Percentiles rank a stretch among this genome's conserved stretches.
Conservation (phyloP, 2,113 vertebrate species). For the Oreocharis arfaki region DNA sequence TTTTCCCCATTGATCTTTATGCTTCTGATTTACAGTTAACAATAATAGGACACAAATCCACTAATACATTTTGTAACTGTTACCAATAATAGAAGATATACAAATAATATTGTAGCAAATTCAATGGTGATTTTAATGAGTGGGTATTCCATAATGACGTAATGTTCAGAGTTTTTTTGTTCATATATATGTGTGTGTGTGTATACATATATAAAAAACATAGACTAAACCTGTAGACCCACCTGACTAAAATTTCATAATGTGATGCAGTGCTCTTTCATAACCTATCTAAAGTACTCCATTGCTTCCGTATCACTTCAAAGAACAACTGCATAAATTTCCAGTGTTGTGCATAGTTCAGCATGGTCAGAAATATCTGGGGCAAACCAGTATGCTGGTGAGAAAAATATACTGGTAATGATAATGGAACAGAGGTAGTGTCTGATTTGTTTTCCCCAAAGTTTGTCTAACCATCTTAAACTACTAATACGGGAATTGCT, state of each 20-base stretch:
- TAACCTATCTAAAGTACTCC: background rate
- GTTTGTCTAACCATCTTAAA: background rate
- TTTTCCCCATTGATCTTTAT: background rate
- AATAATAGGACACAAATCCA: background rate
- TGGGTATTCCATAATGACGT: background rate
- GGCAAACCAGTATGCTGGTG: background rate
- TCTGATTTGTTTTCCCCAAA: background rate
- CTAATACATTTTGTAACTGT: background rate
- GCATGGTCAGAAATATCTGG: background rate
- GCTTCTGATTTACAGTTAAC: background rate
- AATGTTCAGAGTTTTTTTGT: background rate
- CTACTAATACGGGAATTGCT: background rate
- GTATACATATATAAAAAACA: background rate
- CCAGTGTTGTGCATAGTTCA: background rate
- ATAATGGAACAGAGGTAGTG: background rate
- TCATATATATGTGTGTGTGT: accelerated
- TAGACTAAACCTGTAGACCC: background rate
- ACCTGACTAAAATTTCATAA: background rate
- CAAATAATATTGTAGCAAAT: background rate
- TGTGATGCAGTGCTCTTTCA: background rate
- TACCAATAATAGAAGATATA: background rate
- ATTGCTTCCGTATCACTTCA: background rate
- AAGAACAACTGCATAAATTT: background rate
- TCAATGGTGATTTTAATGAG: background rate
- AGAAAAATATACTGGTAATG: background rate